phyloP scores from a whole-genome alignment of 2,888 invertebrate genomes.

The Ecdyonurus torrentis region DNA sequence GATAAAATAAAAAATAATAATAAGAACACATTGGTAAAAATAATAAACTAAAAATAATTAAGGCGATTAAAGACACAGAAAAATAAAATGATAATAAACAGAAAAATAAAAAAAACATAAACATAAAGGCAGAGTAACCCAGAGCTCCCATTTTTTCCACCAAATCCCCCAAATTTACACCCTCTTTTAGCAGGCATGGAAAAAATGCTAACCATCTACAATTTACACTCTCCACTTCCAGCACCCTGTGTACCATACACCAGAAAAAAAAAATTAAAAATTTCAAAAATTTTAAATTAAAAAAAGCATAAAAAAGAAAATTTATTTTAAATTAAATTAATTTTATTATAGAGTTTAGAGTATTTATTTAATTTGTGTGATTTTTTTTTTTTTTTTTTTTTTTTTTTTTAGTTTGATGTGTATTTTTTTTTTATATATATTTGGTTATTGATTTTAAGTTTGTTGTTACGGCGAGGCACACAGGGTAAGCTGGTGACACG shows the following conservation, averaged over 20 bases:
- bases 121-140: not conserved
- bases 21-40: constrained; percentile 4
- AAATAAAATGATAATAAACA: constrained; percentile 2
- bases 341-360: not conserved
- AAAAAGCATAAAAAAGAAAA: too few relatives aligned
- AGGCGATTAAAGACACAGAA: not conserved
- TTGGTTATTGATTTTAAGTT: not conserved
- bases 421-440: not conserved
- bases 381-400: not conserved
- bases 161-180: not conserved
- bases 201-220: not conserved
- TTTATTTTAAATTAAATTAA: not conserved
- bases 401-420: not conserved
- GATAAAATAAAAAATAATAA: constrained; percentile 6
- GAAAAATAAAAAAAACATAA: constrained; percentile 1
- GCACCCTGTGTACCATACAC: not conserved
- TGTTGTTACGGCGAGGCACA: not conserved
- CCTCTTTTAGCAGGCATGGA: not conserved
- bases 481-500: not conserved
- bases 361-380: not conserved
- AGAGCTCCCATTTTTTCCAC: not conserved
- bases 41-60: constrained; percentile 5
- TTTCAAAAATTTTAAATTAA: too few relatives aligned
- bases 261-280: not conserved
- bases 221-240: not conserved